Conservation (phyloP, 1,140 invertebrate genomes). For the Helicoverpa armigera region DNA sequence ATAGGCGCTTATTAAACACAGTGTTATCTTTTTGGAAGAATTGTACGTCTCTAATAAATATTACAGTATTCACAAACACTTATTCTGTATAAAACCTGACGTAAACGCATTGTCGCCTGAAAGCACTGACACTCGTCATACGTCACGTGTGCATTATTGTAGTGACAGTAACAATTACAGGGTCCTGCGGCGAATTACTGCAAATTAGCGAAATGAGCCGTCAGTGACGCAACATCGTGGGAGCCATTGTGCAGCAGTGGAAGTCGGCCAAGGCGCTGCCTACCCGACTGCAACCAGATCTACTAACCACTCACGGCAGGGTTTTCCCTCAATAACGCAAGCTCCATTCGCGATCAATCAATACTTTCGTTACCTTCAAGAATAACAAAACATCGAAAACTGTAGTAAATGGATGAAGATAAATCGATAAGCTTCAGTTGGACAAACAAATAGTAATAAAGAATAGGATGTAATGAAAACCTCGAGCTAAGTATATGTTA, state of each 20-base stretch:
- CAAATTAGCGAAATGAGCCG: slow-evolving; percentile 27
- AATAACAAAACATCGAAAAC: too few species aligned
- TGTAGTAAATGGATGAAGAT: too few species aligned
- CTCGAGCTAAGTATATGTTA: too few species aligned
- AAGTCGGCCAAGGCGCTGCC: slow-evolving; percentile 66
- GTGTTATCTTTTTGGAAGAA: neutral
- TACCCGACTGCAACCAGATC: slow-evolving; percentile 50
- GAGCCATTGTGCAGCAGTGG: slow-evolving; percentile 21
- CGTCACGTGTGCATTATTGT: slow-evolving; percentile 11
- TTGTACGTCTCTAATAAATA: too few species aligned
- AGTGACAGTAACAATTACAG: slow-evolving; percentile 11
- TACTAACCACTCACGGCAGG: neutral
- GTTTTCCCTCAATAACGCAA: slow-evolving; percentile 8
- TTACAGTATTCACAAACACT: too few species aligned
- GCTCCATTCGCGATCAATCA: neutral
- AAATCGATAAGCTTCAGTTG: too few species aligned
- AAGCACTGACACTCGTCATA: neutral
- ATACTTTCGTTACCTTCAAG: neutral
- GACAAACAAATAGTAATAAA: too few species aligned
- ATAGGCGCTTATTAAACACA: neutral
- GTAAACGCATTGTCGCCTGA: neutral
- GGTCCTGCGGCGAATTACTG: slow-evolving; percentile 16
- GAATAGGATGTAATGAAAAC: neutral
- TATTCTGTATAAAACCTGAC: neutral
- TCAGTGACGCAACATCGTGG: slow-evolving; percentile 43